Percentiles rank a stretch among this genome's conserved stretches.
Conservation (phyloP, 2,797 vertebrate species). For the Galaxias olidus region DNA sequence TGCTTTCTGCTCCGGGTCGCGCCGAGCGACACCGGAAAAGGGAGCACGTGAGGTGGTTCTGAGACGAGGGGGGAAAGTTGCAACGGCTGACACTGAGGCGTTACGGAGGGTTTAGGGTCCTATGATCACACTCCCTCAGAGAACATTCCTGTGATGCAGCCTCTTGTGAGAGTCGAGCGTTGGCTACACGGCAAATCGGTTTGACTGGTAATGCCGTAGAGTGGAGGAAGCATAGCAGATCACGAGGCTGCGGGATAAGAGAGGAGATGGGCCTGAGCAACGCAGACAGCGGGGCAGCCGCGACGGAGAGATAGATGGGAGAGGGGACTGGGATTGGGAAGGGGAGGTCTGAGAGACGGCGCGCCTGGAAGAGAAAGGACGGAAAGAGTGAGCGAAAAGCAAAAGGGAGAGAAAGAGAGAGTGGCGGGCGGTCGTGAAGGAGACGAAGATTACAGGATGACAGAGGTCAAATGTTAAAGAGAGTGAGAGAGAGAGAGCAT, state of each 20-base stretch:
- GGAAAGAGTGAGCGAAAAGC: slow-evolving; percentile 21
- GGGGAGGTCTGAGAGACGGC: too few relatives aligned
- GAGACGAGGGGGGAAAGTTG: too few relatives aligned
- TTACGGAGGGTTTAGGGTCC: too few relatives aligned
- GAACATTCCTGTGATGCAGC: background rate
- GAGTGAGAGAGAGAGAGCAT: background rate
- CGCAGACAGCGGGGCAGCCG: slow-evolving; percentile 51
- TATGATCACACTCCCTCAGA: too few relatives aligned
- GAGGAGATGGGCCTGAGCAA: slow-evolving; percentile 51
- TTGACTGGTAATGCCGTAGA: slow-evolving; percentile 43
- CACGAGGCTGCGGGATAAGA: slow-evolving; percentile 58
- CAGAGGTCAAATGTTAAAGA: too few relatives aligned
- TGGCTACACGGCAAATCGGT: slow-evolving; percentile 56
- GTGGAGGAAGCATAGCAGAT: slow-evolving; percentile 61
- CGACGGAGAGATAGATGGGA: slow-evolving; percentile 59
- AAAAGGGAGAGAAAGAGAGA: background rate
- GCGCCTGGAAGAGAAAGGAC: background rate
- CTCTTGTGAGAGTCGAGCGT: slow-evolving; percentile 38
- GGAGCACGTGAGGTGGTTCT: too few relatives aligned
- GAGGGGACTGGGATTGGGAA: slow-evolving; percentile 39
- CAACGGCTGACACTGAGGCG: too few relatives aligned
- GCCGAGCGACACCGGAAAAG: too few relatives aligned
- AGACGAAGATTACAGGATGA: background rate
- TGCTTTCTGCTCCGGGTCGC: too few relatives aligned
- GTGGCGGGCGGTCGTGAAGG: background rate